Evolutionary conservation across 2,888 invertebrate species (phyloP), one percentile per base, ranked within the genome.

Genomic region (Itoplectis maculator): DNA sequence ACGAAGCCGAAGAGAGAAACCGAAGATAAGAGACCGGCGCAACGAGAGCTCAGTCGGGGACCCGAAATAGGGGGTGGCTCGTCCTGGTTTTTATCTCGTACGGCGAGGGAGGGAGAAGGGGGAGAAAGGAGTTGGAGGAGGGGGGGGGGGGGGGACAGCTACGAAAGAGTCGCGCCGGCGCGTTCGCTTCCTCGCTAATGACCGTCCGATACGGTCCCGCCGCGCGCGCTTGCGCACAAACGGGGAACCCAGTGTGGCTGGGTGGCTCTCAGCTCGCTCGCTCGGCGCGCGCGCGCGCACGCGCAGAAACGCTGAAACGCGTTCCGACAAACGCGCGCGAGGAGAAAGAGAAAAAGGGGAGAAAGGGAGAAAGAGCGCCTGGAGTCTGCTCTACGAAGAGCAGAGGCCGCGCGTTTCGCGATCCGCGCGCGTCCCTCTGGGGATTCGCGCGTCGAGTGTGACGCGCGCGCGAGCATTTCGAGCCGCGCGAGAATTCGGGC

Each of bases 1-100:
- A 37, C 61, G 56, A 66, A 15, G 51, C 8, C n/a, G 37, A 37
- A 66, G 20, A 54, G 59, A 47, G 66, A 59, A 35, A 29, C 49
- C 29, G 73, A 63, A 76, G 73, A 65, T 66, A 66, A 66, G 68
- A 49, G 35, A 45, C 40, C 20, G 49, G 65, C 75, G 54, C 54
- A 75, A 42, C 56, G 75, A 75, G 75, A 54, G 40, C 63, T 51
- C n/a, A n/a, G 45, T 42, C 37, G 69, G 65, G 18, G 76, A n/a
- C n/a, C 85, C 85, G 85, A 88, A 87, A 86, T 88, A 89, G 88
- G 83, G 88, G 89, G 87, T 87, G 89, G 88, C 85, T 86, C 88
- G 88, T 88, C 88, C 86, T 85, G 73, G 81, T 91, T 90, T 92
- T 91, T 91, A 91, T 92, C 90, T 90, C 86, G 29, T 29, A 29